Percentiles rank a stretch among this genome's conserved stretches.
phyloP scores from a whole-genome alignment of 2,113 vertebrate genomes.

The Excalfactoria chinensis region DNA sequence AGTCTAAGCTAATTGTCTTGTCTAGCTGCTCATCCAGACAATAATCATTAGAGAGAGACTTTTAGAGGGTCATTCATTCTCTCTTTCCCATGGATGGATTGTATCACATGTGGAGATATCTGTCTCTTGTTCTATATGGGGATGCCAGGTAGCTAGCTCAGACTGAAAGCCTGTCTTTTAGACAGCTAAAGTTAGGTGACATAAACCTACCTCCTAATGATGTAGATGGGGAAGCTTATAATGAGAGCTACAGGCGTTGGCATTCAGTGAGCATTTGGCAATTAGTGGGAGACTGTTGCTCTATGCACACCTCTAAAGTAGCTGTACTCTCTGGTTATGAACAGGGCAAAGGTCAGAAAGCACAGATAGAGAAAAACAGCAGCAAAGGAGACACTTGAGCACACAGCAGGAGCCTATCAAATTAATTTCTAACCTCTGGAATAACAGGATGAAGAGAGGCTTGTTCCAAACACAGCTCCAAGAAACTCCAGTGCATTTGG shows the following conservation, averaged over 20 bases:
- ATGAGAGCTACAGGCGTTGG: background rate
- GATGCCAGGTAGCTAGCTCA: background rate
- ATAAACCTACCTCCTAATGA: background rate
- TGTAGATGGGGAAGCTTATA: background rate
- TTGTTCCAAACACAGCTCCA: background rate
- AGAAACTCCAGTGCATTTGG: background rate
- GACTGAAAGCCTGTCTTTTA: background rate
- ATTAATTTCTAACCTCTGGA: background rate
- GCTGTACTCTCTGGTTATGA: background rate
- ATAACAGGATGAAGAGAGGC: fast-evolving
- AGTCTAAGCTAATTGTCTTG: conserved; percentile 66
- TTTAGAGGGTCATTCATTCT: conserved; percentile 21
- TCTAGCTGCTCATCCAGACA: conserved; percentile 30
- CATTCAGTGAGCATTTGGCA: background rate
- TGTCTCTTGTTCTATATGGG: background rate
- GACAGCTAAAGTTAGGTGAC: background rate
- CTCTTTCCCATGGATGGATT: background rate
- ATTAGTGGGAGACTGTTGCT: background rate
- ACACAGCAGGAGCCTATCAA: background rate
- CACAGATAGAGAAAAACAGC: background rate
- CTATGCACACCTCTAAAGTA: background rate
- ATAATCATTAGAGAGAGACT: conserved; percentile 42
- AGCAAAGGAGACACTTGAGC: background rate
- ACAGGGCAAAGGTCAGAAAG: background rate
- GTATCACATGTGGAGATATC: background rate